phyloP scores from a whole-genome alignment of 2,113 vertebrate genomes.

The Argyrosomus japonicus region DNA sequence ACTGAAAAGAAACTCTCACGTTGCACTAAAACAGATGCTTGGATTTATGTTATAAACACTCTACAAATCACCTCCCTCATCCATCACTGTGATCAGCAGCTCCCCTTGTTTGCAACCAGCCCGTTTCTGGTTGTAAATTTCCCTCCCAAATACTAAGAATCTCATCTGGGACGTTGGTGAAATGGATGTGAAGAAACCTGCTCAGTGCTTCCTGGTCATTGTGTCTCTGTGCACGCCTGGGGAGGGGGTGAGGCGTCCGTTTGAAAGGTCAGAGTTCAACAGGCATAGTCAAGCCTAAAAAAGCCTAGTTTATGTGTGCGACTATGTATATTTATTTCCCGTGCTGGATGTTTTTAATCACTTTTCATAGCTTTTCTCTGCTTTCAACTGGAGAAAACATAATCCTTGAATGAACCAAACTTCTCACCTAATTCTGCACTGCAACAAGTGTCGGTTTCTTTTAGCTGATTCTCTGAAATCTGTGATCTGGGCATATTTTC shows the following conservation, averaged over 20 bases:
- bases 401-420: neutral
- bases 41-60: slow-evolving; percentile 70
- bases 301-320: neutral
- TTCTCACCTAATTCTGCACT: neutral
- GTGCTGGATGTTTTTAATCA: neutral
- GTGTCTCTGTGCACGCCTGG: slow-evolving; percentile 65
- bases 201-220: slow-evolving; percentile 82
- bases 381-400: neutral
- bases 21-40: slow-evolving; percentile 44
- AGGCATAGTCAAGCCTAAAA: slow-evolving; percentile 17
- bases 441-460: neutral
- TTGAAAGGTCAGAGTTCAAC: slow-evolving; percentile 72
- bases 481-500: slow-evolving; percentile 22
- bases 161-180: slow-evolving; percentile 58
- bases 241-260: slow-evolving; percentile 25
- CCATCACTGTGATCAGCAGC: slow-evolving; percentile 79
- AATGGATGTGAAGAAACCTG: slow-evolving; percentile 70
- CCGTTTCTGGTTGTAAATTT: slow-evolving; percentile 86
- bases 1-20: slow-evolving; percentile 25
- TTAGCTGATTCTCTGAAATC: slow-evolving; percentile 27
- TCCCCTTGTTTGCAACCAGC: slow-evolving; percentile 70
- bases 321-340: neutral
- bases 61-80: slow-evolving; percentile 76
- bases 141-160: slow-evolving; percentile 51
- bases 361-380: too few species aligned